These are phyloP conservation scores for Trididemnum clinides DNA, from an alignment of 23 tunicate genomes.

Conservation along the genomic window DNA sequence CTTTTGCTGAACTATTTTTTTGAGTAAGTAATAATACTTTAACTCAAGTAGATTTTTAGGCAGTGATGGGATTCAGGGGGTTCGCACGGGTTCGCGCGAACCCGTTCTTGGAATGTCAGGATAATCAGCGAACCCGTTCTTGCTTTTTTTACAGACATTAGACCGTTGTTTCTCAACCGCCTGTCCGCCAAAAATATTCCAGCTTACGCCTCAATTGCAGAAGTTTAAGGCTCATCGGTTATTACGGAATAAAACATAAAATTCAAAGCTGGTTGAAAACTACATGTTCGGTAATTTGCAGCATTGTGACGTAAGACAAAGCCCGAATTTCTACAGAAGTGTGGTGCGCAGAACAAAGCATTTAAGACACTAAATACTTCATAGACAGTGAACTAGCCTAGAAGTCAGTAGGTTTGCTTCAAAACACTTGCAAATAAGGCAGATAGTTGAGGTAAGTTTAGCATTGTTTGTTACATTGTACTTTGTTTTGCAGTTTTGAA, in stretches of 20 bases:
- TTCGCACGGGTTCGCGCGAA: conserved; percentile 25
- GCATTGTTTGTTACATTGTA: conserved; percentile 19
- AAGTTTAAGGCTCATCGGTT: conserved; percentile 14
- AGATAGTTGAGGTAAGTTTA: conserved; percentile 15
- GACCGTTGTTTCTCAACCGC: conserved; percentile 16
- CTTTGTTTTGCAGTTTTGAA: conserved; percentile 16
- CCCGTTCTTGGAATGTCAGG: conserved; percentile 20
- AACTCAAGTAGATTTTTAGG: no score
- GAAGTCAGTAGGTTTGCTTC: conserved; percentile 16
- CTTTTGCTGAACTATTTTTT: no score
- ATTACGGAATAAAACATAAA: conserved; percentile 18
- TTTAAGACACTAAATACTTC: conserved; percentile 15
- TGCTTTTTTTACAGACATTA: conserved; percentile 12
- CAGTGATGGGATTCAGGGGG: conserved; percentile 21
- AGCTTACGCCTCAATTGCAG: conserved; percentile 19
- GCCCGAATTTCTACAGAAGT: conserved; percentile 22
- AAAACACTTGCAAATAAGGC: conserved; percentile 16
- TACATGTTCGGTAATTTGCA: conserved; percentile 17
- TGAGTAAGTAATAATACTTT: no score
- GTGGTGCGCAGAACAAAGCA: conserved; percentile 16
- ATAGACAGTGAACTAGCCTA: conserved; percentile 21
- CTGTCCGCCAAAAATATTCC: conserved; percentile 22
- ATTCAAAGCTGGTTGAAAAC: conserved; percentile 20
- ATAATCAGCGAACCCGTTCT: conserved; percentile 14
- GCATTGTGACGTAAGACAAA: conserved; percentile 17